Base-by-base conservation (phyloP, 2,113 vertebrate species). In the Leucopternis melanops region DNA sequence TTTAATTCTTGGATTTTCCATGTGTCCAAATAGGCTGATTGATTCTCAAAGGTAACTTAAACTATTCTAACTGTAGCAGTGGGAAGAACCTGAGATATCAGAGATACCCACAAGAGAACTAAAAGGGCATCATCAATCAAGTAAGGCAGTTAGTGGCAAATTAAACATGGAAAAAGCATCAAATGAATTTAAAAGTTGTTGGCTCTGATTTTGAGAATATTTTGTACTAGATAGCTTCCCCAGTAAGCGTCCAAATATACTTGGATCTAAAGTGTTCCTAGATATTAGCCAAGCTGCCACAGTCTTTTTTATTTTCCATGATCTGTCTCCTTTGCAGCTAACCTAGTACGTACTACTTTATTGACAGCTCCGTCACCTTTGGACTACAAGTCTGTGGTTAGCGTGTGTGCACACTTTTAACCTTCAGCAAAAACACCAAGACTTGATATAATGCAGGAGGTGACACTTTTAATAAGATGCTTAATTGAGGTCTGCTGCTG, bases 191-290 rank as follows among this genome's bases (percentile, higher is more conserved):
- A 72, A 55, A 94, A 91, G 54, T 50, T 13, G 1, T 70, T 94
- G 81, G 71, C 84, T 65, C 34, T 57, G 63, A 47, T 92, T 92
- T 70, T 66, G 36, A 91, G 91, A 93, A 85, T 95, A 80, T 80
- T 95, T 94, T 95, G 91, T 92, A 47, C 81, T 62, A 87, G 69
- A 75, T 81, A 81, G 42, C 67, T 96, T 95, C 87, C 85, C 73
- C 45, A 1, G 47, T 77, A 91, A 90, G 73, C 2, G 42, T 81
- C 94, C 54, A 81, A 80, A 59, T 27, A 57, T 10, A 67, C 50
- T 97, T 95, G 95, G 93, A 88, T 78, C 78, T 88, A 4, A 86
- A 96, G 78, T 82, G 95, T 94, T 96, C 95, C 95, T 90, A 89
- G 73, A 70, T 42, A 82, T 50, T 59, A 77, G 92, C 96, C 97